Evolutionary conservation across 1,140 invertebrate genomes (phyloP).

Genomic region (Scaptomyza montana): DNA sequence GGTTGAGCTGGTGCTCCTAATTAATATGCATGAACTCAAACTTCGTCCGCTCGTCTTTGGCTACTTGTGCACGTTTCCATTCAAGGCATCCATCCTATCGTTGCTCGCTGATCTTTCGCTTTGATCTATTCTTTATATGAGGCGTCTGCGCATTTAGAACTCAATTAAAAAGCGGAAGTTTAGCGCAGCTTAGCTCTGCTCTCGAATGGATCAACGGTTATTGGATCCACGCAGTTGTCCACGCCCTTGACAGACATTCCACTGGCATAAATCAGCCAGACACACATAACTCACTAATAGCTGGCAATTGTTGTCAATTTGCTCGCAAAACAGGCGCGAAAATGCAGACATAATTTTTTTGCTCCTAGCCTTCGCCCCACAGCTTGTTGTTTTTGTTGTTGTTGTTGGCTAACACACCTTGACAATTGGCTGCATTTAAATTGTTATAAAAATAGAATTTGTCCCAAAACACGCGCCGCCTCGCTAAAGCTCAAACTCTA

Average conservation of each 20-base stretch:
- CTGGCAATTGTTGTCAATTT: conserved; percentile 82
- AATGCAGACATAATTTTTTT: conserved; percentile 72
- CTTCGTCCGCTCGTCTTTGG: conserved; percentile 23
- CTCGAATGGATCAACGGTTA: not conserved
- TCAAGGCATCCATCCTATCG: conserved; percentile 17
- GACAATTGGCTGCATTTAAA: conserved; percentile 80
- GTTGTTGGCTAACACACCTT: conserved; percentile 66
- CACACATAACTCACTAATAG: conserved; percentile 63
- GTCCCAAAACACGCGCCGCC: conserved; percentile 76
- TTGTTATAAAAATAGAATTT: conserved; percentile 82
- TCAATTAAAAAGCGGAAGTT: conserved; percentile 74
- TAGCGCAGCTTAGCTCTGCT: not conserved
- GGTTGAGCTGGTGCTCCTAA: conserved; percentile 27
- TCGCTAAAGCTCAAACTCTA: conserved; percentile 1
- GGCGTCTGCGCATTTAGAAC: conserved; percentile 59
- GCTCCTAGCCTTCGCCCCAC: not conserved
- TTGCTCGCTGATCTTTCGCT: conserved; percentile 16
- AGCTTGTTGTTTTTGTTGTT: conserved; percentile 23
- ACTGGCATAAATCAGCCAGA: conserved; percentile 67
- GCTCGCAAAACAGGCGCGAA: conserved; percentile 80
- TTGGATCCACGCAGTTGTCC: conserved; percentile 23
- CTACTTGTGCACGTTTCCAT: conserved; percentile 38
- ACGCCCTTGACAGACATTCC: conserved; percentile 80
- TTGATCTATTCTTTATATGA: conserved; percentile 18
- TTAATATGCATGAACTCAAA: conserved; percentile 65